phyloP scores from a whole-genome alignment of 2,888 invertebrate genomes.

The Philaethria dido region DNA sequence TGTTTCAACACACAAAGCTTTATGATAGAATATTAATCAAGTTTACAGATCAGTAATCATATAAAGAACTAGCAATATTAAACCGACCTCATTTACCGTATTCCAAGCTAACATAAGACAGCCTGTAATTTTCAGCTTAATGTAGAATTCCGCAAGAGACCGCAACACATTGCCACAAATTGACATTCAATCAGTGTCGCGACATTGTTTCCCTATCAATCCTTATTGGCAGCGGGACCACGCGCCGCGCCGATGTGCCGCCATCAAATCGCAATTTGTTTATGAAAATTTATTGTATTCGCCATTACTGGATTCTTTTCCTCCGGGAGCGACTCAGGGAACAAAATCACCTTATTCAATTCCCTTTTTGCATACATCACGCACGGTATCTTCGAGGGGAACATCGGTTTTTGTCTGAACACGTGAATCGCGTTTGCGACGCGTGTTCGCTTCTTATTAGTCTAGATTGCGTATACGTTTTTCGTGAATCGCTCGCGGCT shows the following conservation, averaged over 20 bases:
- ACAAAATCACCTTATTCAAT: conserved; percentile 84
- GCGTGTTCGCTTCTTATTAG: conserved; percentile 80
- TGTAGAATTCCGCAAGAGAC: conserved; percentile 34
- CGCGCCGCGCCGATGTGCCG: conserved; percentile 72
- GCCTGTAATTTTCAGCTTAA: conserved; percentile 38
- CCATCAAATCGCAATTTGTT: conserved; percentile 84
- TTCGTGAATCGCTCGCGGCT: conserved; percentile 67
- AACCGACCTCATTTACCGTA: neutral
- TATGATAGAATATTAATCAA: too few relatives aligned
- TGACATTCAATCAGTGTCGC: conserved; percentile 82
- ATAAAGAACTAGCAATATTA: too few relatives aligned
- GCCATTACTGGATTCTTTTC: conserved; percentile 83
- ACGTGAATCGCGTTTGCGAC: conserved; percentile 81
- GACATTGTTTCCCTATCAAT: conserved; percentile 83
- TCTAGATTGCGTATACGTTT: conserved; percentile 76
- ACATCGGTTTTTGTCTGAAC: conserved; percentile 78
- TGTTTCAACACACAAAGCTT: too few relatives aligned
- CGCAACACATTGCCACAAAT: conserved; percentile 63
- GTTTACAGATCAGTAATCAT: too few relatives aligned
- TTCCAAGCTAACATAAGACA: conserved; percentile 22
- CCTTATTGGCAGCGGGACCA: conserved; percentile 78
- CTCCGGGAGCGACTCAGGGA: conserved; percentile 78
- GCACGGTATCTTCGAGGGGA: conserved; percentile 73
- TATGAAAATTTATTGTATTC: conserved; percentile 85
- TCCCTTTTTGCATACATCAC: conserved; percentile 84